Base-by-base conservation (phyloP, 2,888 invertebrate species). In the Aleiodes alternator region DNA sequence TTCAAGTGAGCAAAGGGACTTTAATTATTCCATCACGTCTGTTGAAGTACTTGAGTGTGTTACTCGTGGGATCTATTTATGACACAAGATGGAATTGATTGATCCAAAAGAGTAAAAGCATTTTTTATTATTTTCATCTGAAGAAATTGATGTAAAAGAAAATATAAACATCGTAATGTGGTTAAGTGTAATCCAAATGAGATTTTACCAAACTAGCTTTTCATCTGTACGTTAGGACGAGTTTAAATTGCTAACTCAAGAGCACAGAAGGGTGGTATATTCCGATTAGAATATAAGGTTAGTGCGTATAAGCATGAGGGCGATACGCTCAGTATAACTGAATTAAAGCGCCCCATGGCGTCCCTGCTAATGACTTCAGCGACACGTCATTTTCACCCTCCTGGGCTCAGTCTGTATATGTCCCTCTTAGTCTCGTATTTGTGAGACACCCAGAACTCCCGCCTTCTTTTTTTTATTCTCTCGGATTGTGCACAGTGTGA, bases 301-400 rank as follows among this genome's bases (percentile, higher is more conserved):
- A 78, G 76, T 68, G 75, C 71, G 59, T 69, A 72, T 73, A 66
- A 72, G 76, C 61, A 72, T 71, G 76, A 78, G 78, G 79, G 72
- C 76, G 79, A 80, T 81, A 80, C 75, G 76, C 79, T 73, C 59
- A 51, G 75, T 76, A 76, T 82, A 82, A 79, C 78, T 79, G 78
- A 78, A 81, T 82, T 78, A 80, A 80, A 81, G 77, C 78, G 72
- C 80, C 78, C 78, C 80, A 79, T 78, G 78, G 80, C 77, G 79
- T 77, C 77, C 75, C 75, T 56, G 76, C 81, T 82, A 80, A 80
- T 80, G 79, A 80, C 80, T 76, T 82, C 81, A 80, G 80, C 77
- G 80, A 79, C 80, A 79, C 81, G 78, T 80, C 80, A 80, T 77
- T 78, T 76, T 59, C 79, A 80, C 78, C 80, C 78, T 78, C 75